Conservation (phyloP, 2,113 vertebrate species). For the Pomatorhinus ruficollis region DNA sequence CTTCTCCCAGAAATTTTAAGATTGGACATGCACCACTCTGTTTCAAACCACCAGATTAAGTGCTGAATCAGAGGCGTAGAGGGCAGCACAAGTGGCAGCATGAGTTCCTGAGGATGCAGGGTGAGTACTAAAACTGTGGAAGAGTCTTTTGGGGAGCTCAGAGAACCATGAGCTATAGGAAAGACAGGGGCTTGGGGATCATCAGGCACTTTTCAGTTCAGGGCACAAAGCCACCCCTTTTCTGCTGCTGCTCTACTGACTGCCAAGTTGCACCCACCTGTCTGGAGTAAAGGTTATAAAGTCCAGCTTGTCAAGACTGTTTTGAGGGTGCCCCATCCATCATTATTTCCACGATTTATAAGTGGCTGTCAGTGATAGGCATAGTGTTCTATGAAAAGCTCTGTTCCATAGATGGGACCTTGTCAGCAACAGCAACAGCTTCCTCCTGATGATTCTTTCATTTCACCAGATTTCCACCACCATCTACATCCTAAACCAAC, state of each 20-base stretch:
- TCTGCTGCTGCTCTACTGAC: not conserved
- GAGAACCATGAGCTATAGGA: not conserved
- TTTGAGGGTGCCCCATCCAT: not conserved
- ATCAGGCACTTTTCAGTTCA: rapidly evolving
- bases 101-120: rapidly evolving
- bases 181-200: rapidly evolving
- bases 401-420: not conserved
- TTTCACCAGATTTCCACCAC: not conserved
- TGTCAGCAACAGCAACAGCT: not conserved
- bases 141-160: rapidly evolving
- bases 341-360: not conserved
- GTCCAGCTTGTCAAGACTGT: not conserved
- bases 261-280: not conserved
- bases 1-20: not conserved
- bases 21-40: rapidly evolving
- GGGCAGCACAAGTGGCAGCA: not conserved
- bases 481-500: not conserved
- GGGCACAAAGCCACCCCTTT: rapidly evolving
- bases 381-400: not conserved
- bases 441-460: not conserved
- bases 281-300: not conserved
- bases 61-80: not conserved
- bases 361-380: not conserved
- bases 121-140: not conserved
- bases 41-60: not conserved